phyloP scores from a whole-genome alignment of 1,140 invertebrate genomes.

The Oreohelix idahoensis region DNA sequence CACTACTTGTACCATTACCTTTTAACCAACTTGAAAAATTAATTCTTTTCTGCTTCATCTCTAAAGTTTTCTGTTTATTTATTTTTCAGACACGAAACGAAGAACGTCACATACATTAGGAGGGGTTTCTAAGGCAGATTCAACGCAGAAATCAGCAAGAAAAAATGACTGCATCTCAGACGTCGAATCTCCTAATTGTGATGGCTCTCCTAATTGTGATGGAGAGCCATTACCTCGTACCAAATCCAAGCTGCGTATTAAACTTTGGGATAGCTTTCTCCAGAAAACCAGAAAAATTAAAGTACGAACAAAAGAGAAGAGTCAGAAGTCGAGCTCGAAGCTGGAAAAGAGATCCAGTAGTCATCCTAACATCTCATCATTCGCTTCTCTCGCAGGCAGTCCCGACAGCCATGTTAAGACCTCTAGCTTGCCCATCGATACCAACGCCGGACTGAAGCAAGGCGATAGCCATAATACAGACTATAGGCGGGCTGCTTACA shows the following conservation, averaged over 20 bases:
- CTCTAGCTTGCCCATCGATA: not conserved
- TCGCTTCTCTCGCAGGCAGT: not conserved
- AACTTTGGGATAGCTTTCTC: slow-evolving; percentile 34
- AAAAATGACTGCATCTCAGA: not conserved
- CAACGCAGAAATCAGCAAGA: not conserved
- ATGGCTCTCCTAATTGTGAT: not conserved
- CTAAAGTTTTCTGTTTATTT: too few species aligned
- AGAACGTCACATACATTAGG: too few species aligned
- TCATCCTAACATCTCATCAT: slow-evolving; percentile 23
- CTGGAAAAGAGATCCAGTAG: slow-evolving; percentile 5
- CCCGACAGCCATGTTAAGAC: not conserved
- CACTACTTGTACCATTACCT: too few species aligned
- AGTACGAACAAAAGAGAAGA: slow-evolving; percentile 13
- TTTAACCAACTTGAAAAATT: too few species aligned
- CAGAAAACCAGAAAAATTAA: slow-evolving; percentile 18
- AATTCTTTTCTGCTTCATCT: too few species aligned
- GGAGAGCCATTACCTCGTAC: not conserved
- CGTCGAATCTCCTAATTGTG: not conserved
- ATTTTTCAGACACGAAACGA: too few species aligned
- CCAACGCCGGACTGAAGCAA: not conserved
- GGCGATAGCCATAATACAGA: not conserved
- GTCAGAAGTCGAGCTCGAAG: not conserved
- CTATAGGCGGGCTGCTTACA: not conserved
- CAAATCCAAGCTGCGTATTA: slow-evolving; percentile 7
- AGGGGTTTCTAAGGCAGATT: not conserved